Conservation (phyloP, 1,140 invertebrate species). For the Ruditapes philippinarum region DNA sequence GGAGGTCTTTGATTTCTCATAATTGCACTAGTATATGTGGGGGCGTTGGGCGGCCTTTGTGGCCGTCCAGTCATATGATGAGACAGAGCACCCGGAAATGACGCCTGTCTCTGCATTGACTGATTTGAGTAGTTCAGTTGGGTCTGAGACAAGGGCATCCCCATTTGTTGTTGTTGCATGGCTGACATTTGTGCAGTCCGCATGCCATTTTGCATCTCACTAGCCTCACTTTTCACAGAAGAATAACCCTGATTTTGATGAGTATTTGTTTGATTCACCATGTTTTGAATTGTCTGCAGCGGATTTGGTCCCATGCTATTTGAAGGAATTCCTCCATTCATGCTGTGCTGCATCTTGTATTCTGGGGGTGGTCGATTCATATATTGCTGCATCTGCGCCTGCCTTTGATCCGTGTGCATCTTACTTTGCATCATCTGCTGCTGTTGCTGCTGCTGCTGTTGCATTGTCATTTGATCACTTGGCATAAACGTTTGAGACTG, state of each 20-base stretch:
- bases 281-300: constrained; percentile 86
- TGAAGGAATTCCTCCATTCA: constrained; percentile 48
- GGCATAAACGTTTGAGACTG: constrained; percentile 72
- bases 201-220: constrained; percentile 71
- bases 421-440: constrained; percentile 73
- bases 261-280: constrained; percentile 84
- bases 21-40: constrained; percentile 84
- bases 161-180: constrained; percentile 68
- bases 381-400: constrained; percentile 78
- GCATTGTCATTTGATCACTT: constrained; percentile 80
- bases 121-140: constrained; percentile 64
- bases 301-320: constrained; percentile 77
- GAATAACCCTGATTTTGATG: constrained; percentile 77
- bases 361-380: constrained; percentile 83
- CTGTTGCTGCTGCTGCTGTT: constrained; percentile 72
- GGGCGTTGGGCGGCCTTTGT: constrained; percentile 66
- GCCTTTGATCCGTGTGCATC: constrained; percentile 77
- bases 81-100: constrained; percentile 70
- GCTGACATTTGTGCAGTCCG: constrained; percentile 79
- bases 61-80: constrained; percentile 61
- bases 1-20: constrained; percentile 86
- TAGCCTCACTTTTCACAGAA: constrained; percentile 78
- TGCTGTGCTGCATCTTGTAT: constrained; percentile 81
- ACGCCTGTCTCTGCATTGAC: constrained; percentile 74
- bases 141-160: constrained; percentile 63